Evolutionary conservation across 2,113 vertebrate species (phyloP).

Genomic region (Clarias batrachus): DNA sequence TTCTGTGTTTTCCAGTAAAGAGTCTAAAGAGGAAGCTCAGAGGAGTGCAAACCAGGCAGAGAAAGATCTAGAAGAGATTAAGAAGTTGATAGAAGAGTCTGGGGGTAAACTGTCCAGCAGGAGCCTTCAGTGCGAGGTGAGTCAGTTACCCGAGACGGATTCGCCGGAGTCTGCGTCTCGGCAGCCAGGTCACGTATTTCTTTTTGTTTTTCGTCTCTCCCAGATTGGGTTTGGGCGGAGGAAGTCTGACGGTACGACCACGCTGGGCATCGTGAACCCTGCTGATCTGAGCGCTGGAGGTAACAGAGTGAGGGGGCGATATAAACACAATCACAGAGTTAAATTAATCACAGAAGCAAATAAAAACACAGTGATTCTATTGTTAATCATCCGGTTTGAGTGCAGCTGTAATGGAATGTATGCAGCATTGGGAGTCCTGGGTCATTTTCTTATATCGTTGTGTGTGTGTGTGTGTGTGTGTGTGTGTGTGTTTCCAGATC

Average conservation of each 20-base stretch:
- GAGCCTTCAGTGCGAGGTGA: conserved; percentile 82
- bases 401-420: neutral
- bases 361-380: neutral
- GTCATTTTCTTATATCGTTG: neutral
- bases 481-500: conserved; percentile 71
- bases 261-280: conserved; percentile 87
- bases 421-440: neutral
- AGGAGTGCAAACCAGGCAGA: conserved; percentile 71
- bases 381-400: neutral
- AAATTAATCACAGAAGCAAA: neutral
- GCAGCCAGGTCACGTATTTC: neutral
- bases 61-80: conserved; percentile 88
- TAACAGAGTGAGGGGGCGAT: conserved; percentile 49
- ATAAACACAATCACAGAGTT: neutral
- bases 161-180: neutral
- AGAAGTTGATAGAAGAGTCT: conserved; percentile 85
- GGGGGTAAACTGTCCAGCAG: conserved; percentile 88
- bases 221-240: conserved; percentile 89
- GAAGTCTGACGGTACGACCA: conserved; percentile 90
- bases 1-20: conserved; percentile 76
- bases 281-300: conserved; percentile 84
- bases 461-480: neutral
- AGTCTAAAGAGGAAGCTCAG: conserved; percentile 82
- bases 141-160: neutral
- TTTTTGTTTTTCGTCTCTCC: conserved; percentile 19